These are phyloP conservation scores for Chymomyza caudatula DNA, from an alignment of 2,888 invertebrate genomes.

Conservation along the genomic window DNA sequence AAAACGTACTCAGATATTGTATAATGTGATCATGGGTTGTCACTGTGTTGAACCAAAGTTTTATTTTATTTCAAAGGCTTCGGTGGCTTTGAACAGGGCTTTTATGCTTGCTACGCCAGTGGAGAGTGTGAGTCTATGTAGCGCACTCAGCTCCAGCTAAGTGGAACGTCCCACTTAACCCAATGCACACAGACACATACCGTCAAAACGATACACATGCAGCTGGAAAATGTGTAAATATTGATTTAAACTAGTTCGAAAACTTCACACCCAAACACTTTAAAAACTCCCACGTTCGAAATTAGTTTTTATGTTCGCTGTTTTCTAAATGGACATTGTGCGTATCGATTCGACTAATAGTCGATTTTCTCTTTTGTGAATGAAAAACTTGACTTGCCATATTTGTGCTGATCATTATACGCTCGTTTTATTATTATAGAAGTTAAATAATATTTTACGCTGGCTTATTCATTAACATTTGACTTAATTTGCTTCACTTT, in stretches of 20 bases:
- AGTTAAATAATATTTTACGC: background rate
- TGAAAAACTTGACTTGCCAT: constrained; percentile 62
- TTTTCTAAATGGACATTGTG: background rate
- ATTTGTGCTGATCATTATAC: constrained; percentile 24
- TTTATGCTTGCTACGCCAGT: no score
- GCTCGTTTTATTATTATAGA: background rate
- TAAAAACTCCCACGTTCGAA: constrained; percentile 49
- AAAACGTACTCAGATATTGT: no score
- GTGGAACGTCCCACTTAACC: constrained; percentile 65
- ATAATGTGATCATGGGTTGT: no score
- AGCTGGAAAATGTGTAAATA: constrained; percentile 24
- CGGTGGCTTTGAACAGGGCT: no score
- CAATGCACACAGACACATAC: constrained; percentile 13
- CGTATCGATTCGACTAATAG: constrained; percentile 4
- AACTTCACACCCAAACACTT: constrained; percentile 22
- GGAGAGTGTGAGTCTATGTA: constrained; percentile 38
- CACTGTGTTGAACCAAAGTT: no score
- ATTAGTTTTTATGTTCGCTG: constrained; percentile 15
- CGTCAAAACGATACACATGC: background rate
- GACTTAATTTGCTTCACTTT: background rate
- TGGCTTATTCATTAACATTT: constrained; percentile 12
- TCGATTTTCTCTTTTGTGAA: constrained; percentile 45
- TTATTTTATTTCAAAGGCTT: no score
- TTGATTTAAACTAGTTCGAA: constrained; percentile 36
- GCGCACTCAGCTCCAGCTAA: constrained; percentile 18